Evolutionary conservation across 2,888 invertebrate species (phyloP), one percentile per base, ranked within the genome.

Genomic region (Thymelicus sylvestris): DNA sequence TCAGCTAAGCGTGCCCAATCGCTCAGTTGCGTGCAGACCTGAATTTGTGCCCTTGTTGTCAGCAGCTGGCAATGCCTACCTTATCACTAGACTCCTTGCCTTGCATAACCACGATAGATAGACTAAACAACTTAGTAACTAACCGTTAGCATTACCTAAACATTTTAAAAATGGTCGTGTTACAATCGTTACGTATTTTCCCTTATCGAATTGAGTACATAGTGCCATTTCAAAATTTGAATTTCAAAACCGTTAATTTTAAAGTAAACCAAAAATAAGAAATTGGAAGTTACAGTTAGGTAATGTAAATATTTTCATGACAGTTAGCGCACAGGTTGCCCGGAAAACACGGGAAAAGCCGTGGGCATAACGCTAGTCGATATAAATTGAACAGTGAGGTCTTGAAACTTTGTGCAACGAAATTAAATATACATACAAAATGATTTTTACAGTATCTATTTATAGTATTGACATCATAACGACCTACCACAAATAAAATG

Each of bases 1-100:
- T 31, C 12, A 47, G n/a, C 52, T n/a, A 65, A 59, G 65, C 70
- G 70, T 70, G 70, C 70, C 60, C 60, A 70, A 70, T 70, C 70
- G 50, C 70, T 70, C 6, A 66, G 60, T 52, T 66, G 52, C 64
- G 47, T 63, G 70, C 44, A 70, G 70, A 65, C 70, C 70, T 70
- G 65, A 66, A 70, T 70, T 44, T 61, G 65, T 70, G 65, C 60
- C 65, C 65, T 70, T 67, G 67, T 65, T 65, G 59, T 19, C 39
- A 47, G 19, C 65, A 50, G 65, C 65, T 69, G 64, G 64, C 57
- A 69, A 61, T 62, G 44, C 62, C 62, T 55, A 55, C 68, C 65
- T 70, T 69, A 69, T 69, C 69, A 65, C 50, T 57, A 65, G 57
- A 59, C 64, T 65, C 63, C 31, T 69, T 60, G 38, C 59, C 64